Evolutionary conservation across 2,113 vertebrate genomes (phyloP).

Genomic region (Isurus oxyrinchus): DNA sequence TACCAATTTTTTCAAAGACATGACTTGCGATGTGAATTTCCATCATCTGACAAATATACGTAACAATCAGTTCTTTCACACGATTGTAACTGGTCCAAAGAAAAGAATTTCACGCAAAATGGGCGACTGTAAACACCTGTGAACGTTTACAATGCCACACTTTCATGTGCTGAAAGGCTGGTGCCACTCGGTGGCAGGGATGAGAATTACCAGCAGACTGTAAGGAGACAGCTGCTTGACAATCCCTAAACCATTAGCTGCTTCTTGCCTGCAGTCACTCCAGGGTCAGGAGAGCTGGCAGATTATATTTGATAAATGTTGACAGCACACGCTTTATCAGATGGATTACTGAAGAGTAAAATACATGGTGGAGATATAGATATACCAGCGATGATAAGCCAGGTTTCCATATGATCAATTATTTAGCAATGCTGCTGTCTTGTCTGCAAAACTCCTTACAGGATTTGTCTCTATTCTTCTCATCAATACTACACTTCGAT

Average conservation of each 20-base stretch:
- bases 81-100: background rate
- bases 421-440: background rate
- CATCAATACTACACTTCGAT: background rate
- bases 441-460: background rate
- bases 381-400: background rate
- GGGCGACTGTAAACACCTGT: background rate
- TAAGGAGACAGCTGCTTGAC: background rate
- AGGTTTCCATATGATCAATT: background rate
- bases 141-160: background rate
- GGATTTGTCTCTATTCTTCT: background rate
- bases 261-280: background rate
- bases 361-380: background rate
- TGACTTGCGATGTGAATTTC: background rate
- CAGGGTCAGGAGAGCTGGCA: background rate
- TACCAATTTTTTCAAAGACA: background rate
- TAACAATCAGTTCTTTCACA: background rate
- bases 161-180: background rate
- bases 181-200: background rate
- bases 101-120: background rate
- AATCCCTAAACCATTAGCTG: background rate
- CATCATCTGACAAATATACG: background rate
- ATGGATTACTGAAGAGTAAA: background rate
- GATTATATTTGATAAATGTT: background rate
- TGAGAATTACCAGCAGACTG: background rate
- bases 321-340: background rate